Conservation (phyloP, 2,888 invertebrate genomes). For the Agrilus biguttatus region DNA sequence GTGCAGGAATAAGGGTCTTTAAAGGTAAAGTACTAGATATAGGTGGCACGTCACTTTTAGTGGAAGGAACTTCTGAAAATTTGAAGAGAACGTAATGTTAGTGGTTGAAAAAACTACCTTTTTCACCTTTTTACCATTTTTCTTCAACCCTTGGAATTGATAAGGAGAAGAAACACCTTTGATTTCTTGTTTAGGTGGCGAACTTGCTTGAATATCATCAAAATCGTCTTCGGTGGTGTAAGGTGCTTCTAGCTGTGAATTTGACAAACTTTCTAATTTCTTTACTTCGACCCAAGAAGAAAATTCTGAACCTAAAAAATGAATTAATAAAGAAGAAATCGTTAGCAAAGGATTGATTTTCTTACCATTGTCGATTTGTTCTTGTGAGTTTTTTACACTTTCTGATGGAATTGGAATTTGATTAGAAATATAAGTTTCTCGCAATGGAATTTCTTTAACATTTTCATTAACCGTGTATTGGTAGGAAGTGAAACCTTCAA, state of each 20-base stretch:
- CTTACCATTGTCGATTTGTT: slow-evolving; percentile 6
- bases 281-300: slow-evolving; percentile 7
- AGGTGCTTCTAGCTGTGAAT: neutral
- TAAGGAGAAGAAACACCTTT: too few relatives aligned
- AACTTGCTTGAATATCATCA: slow-evolving; percentile 27
- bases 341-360: neutral
- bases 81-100: too few relatives aligned
- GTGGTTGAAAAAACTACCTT: too few relatives aligned
- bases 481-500: slow-evolving; percentile 2
- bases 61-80: too few relatives aligned
- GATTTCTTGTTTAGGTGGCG: slow-evolving; percentile 7
- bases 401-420: neutral
- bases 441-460: slow-evolving; percentile 15
- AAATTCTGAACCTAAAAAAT: neutral
- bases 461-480: neutral
- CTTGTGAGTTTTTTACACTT: too few relatives aligned
- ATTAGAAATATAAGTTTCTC: slow-evolving; percentile 28
- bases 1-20: too few relatives aligned
- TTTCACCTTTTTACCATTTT: too few relatives aligned
- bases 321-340: neutral
- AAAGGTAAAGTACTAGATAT: neutral
- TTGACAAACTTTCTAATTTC: slow-evolving; percentile 2
- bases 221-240: slow-evolving; percentile 26
- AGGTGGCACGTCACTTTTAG: neutral
- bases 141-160: too few relatives aligned